Base-by-base conservation (phyloP, 2,888 invertebrate genomes). In the Leucoptera coffeella region DNA sequence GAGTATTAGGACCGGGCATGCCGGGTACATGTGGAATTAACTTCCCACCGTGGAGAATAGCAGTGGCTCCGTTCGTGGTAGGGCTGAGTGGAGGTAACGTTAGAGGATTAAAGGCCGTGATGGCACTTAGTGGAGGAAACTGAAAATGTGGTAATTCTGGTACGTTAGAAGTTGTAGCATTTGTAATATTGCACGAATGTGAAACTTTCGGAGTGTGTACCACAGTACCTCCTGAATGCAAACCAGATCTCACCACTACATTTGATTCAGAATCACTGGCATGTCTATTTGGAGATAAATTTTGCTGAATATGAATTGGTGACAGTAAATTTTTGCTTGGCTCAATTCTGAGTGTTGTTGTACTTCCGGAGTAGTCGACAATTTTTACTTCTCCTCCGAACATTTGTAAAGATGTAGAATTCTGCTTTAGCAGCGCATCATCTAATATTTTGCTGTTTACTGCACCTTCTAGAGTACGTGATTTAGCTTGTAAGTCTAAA, bases 1-100 rank as follows among this genome's bases (percentile, higher is more conserved):
- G 50, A 15, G 78, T 77, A 37, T 80, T 80, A 3, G 89, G 90
- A 7, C 89, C 89, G 1, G 90, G 89, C 55, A 90, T 90, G 9
- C 89, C 90, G 4, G 89, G 89, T 8, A 90, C 88, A 50, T 86
- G 83, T 1, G 88, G 84, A 43, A 90, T 84, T n/a, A 82, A 59
- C 50, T 85, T 85, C 12, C 84, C 85, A 10, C 74, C 77, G 38
- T 80, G 79, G 23, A 79, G 49, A 33, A 80, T 80, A 14, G 74
- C 77, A n/a, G 75, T 64, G 22, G 79, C 72, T 8, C 77, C 78
- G 34, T 78, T 75, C 29, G 64, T 22, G 8, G 54, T 51, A 22
- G 62, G 65, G 37, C 60, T 60, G 14, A 76, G 45, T 8, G 75
- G 75, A 12, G 77, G 78, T 37, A 82, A 51, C 4, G 81, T 82